Percentiles rank a stretch among this genome's conserved stretches.
Evolutionary conservation across 2,113 vertebrate species (phyloP).

Genomic region (Tetraodon nigroviridis): DNA sequence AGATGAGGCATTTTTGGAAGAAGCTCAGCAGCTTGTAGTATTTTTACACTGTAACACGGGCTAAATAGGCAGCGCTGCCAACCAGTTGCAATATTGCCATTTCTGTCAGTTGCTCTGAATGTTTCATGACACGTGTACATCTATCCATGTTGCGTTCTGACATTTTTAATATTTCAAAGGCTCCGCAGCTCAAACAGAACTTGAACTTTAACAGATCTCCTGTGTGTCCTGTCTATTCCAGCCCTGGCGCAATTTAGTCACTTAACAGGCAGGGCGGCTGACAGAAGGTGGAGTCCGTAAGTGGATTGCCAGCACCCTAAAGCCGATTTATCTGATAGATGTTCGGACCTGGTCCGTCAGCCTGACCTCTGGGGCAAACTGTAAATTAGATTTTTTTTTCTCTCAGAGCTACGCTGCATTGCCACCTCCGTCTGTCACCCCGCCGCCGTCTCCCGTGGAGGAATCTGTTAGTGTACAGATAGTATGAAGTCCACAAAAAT

Average conservation of each 20-base stretch:
- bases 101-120: slow-evolving; percentile 16
- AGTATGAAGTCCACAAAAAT: slow-evolving; percentile 40
- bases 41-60: slow-evolving; percentile 3
- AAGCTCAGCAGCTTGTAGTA: slow-evolving; percentile 4
- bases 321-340: slow-evolving; percentile 67
- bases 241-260: slow-evolving; percentile 35
- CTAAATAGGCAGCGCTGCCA: background rate
- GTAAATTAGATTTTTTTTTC: slow-evolving; percentile 56
- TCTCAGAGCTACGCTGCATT: slow-evolving; percentile 27
- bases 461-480: slow-evolving; percentile 38
- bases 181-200: slow-evolving; percentile 1
- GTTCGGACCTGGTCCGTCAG: slow-evolving; percentile 38
- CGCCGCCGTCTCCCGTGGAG: slow-evolving; percentile 20
- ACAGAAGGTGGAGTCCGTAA: slow-evolving; percentile 45
- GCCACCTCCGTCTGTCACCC: slow-evolving; percentile 47
- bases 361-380: slow-evolving; percentile 59
- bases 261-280: slow-evolving; percentile 37
- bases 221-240: slow-evolving; percentile 30
- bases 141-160: background rate
- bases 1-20: slow-evolving; percentile 6
- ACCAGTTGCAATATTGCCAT: background rate
- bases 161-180: slow-evolving; percentile 14
- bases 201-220: slow-evolving; percentile 6
- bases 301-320: slow-evolving; percentile 52
- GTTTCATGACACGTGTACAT: background rate